A percentile compares a stretch with the other conserved stretches of the same genome.
phyloP scores from a whole-genome alignment of 2,888 invertebrate species.

The Glaucopsyche alexis region DNA sequence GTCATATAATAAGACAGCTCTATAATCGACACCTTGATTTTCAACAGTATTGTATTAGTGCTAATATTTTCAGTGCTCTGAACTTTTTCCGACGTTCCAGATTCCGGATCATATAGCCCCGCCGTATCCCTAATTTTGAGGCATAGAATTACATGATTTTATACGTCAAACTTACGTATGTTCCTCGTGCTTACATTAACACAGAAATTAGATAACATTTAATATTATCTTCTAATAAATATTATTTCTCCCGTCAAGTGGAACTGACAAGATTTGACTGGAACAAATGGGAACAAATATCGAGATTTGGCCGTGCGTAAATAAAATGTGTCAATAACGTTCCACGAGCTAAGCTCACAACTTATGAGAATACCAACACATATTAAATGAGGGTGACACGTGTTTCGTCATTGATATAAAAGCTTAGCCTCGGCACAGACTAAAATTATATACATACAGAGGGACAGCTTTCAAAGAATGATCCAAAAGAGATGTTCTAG shows the following conservation, averaged over 20 bases:
- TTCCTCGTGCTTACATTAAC: not conserved
- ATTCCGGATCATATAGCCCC: too few relatives aligned
- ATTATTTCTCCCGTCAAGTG: not conserved
- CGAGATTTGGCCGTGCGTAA: constrained; percentile 10
- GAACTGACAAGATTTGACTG: constrained; percentile 9
- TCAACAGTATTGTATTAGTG: too few relatives aligned
- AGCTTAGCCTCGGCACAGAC: not conserved
- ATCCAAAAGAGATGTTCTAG: too few relatives aligned
- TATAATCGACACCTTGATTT: too few relatives aligned
- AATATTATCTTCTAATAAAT: not conserved
- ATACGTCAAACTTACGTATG: not conserved
- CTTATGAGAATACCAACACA: constrained; percentile 20
- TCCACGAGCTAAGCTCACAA: constrained; percentile 16
- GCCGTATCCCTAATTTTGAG: too few relatives aligned
- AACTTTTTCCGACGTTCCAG: too few relatives aligned
- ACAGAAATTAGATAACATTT: not conserved
- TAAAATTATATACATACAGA: too few relatives aligned
- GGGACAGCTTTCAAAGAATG: too few relatives aligned
- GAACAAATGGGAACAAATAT: constrained; percentile 10
- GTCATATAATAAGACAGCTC: too few relatives aligned
- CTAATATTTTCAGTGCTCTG: too few relatives aligned
- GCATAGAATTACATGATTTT: too few relatives aligned
- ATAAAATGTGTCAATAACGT: constrained; percentile 26
- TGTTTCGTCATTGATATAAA: not conserved
- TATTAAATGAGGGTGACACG: constrained; percentile 10